These are phyloP conservation scores for Halictus quadricinctus DNA, from an alignment of 2,888 invertebrate species.

Conservation along the genomic window DNA sequence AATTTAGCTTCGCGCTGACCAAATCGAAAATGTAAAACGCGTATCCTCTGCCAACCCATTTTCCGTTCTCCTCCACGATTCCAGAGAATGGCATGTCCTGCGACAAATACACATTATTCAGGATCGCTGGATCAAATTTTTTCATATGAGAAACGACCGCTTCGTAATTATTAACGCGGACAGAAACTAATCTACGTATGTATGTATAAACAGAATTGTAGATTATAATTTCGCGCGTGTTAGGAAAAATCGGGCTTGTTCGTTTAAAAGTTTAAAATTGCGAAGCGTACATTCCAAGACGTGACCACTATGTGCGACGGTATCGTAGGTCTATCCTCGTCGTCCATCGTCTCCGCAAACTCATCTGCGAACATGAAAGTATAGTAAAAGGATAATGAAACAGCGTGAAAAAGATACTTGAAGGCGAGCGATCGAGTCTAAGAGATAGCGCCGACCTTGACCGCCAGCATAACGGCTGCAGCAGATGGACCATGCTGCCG, in stretches of 20 bases:
- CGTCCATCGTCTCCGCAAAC: background rate
- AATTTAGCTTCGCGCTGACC: constrained; percentile 87
- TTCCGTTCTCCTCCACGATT: constrained; percentile 83
- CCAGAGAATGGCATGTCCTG: constrained; percentile 81
- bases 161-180: background rate
- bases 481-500: background rate
- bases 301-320: constrained; percentile 66
- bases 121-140: background rate
- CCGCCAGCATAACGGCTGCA: constrained; percentile 4
- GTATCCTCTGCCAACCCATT: constrained; percentile 86
- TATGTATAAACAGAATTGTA: background rate
- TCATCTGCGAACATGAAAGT: background rate
- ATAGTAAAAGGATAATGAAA: background rate
- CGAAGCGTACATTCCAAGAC: constrained; percentile 66
- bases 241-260: background rate
- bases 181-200: background rate
- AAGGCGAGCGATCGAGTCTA: background rate
- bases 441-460: constrained; percentile 15
- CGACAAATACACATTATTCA: background rate
- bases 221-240: background rate
- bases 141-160: background rate
- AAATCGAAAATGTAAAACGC: constrained; percentile 89
- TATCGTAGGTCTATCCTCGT: constrained; percentile 6
- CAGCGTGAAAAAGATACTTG: background rate
- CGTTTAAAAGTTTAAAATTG: background rate